These are phyloP conservation scores for Hermaeophaga mercurialis DNA, from an alignment of 2,888 invertebrate species.

Conservation along the genomic window DNA sequence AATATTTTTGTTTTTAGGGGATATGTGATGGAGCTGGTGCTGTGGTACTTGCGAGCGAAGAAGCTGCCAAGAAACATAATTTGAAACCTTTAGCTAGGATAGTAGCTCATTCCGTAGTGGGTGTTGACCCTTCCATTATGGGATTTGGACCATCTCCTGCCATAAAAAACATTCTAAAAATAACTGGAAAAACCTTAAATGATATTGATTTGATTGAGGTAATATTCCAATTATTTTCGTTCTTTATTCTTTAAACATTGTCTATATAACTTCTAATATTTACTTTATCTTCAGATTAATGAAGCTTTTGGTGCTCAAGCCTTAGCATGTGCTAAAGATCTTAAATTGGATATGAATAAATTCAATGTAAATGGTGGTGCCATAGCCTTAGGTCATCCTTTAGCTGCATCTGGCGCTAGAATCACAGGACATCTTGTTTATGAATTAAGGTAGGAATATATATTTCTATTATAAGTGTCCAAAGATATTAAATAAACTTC, in stretches of 20 bases:
- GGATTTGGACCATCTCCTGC: conserved; percentile 97
- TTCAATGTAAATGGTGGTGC: conserved; percentile 96
- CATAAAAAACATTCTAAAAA: conserved; percentile 82
- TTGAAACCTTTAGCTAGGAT: conserved; percentile 90
- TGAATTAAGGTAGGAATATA: conserved; percentile 75
- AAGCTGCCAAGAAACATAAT: conserved; percentile 78
- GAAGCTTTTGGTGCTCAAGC: conserved; percentile 98
- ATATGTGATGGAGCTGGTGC: conserved; percentile 98
- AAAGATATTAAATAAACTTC: too few species aligned
- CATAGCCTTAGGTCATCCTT: conserved; percentile 95
- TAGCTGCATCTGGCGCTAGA: conserved; percentile 92
- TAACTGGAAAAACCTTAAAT: conserved; percentile 76
- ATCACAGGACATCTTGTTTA: conserved; percentile 91
- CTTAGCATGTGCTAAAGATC: conserved; percentile 87
- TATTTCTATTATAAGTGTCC: too few species aligned
- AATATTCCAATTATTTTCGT: background rate
- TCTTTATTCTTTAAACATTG: background rate
- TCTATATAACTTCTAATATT: background rate
- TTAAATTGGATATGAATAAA: conserved; percentile 84
- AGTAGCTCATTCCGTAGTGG: conserved; percentile 89
- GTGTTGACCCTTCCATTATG: conserved; percentile 98
- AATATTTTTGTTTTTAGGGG: conserved; percentile 66
- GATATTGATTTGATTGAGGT: conserved; percentile 90
- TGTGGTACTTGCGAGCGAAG: conserved; percentile 88
- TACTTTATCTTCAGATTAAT: conserved; percentile 73